Evolutionary conservation across 2,888 invertebrate species (phyloP), one percentile per base, ranked within the genome.

Genomic region (Panopea generosa): DNA sequence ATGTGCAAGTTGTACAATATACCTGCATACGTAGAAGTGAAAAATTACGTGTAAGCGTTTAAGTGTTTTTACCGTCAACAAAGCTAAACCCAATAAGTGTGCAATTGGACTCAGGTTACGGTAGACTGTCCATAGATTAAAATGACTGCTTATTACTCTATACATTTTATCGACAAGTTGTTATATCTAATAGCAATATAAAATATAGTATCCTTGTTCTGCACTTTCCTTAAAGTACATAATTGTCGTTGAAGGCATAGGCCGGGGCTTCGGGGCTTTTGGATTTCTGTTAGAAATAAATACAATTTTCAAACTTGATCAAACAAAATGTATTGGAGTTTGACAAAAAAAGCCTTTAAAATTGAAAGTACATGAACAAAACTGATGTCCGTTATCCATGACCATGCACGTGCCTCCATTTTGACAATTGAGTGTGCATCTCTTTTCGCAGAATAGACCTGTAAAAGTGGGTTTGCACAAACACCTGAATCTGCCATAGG

Each of bases 361-460:
- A 38, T 66, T 60, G 26, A 68, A 77, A 4, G 81, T 77, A 55
- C 81, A 81, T 6, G 62, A 26, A 45, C 81, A 81, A 18, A 55
- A 55, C 40, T 81, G 81, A 40, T 77, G 77, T 52, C 81, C 81
- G 27, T 81, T 74, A 40, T 69, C 62, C 9, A 72, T 18, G 0
- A 77, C 77, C 33, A 70, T 68, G 49, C 81, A 81, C 3, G 33
- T 49, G 6, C 81, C 81, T 18, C 63, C 59, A 40, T 81, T 81
- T 40, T 71, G 47, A 49, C 81, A 81, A 3, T 62, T 56, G n/a
- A 81, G 47, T 16, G 81, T 81, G 40, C 81, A 81, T 26, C 62
- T 56, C 55, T 75, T 81, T 45, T 77, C 68, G 68, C 81, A 81
- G 52, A 81, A 81, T 14, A 81, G 40, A n/a, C 81, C 81, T 0